Conservation (phyloP, 2,113 vertebrate species). For the Phoenicopterus ruber region DNA sequence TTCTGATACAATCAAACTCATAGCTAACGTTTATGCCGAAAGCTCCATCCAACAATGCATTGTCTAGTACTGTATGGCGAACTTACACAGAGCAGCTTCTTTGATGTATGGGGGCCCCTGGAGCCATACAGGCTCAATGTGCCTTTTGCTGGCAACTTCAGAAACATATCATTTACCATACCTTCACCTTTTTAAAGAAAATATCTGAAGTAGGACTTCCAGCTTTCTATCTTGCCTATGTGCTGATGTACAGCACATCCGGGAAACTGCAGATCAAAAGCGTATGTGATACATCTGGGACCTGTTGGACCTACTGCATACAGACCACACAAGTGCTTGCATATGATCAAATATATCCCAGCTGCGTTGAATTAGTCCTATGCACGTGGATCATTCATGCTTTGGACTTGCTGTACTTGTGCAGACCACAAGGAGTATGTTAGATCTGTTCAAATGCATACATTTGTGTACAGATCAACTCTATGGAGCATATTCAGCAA, state of each 20-base stretch:
- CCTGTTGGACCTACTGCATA: neutral
- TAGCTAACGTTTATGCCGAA: neutral
- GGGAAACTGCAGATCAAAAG: neutral
- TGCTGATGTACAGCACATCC: neutral
- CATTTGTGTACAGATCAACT: neutral
- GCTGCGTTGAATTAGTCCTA: neutral
- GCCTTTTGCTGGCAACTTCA: neutral
- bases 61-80: rapidly evolving
- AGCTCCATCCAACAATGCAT: neutral
- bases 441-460: neutral
- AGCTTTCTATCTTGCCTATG: neutral
- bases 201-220: neutral
- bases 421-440: neutral
- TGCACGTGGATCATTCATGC: neutral
- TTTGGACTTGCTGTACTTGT: neutral
- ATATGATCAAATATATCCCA: neutral
- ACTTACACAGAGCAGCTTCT: neutral
- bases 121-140: neutral
- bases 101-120: neutral
- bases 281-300: neutral
- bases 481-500: neutral
- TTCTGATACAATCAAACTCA: neutral
- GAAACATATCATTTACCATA: neutral
- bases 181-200: neutral
- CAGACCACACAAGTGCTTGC: neutral